Percentiles rank a stretch among this genome's conserved stretches.
Conservation (phyloP, 1,140 invertebrate genomes). For the Anastatus disparis region DNA sequence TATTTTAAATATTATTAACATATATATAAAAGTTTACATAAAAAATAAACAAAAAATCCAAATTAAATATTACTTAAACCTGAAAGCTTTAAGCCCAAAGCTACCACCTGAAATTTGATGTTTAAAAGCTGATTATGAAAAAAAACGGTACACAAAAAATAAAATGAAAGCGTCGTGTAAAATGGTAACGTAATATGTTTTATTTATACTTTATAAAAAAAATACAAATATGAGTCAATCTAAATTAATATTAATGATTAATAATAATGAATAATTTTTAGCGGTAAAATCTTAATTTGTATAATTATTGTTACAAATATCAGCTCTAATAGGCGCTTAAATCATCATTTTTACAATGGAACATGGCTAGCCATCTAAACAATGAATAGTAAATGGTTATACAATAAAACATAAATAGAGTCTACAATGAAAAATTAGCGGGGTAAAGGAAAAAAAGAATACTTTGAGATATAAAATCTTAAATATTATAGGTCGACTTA, state of each 20-base stretch:
- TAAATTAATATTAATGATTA: constrained; percentile 16
- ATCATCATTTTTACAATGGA: background rate
- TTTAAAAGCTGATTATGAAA: background rate
- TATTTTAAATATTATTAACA: too few relatives aligned
- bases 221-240: constrained; percentile 26
- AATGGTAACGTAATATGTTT: constrained; percentile 30
- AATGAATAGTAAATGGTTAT: background rate
- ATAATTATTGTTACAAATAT: background rate
- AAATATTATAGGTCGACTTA: constrained; percentile 14
- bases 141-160: constrained; percentile 26
- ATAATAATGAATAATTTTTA: constrained; percentile 21
- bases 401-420: background rate
- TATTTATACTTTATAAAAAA: constrained; percentile 34
- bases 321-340: background rate
- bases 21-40: background rate
- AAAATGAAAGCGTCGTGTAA: constrained; percentile 11
- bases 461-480: background rate
- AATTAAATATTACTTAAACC: background rate
- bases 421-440: background rate
- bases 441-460: constrained; percentile 11
- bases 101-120: background rate
- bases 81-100: background rate
- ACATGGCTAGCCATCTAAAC: background rate
- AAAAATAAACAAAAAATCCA: background rate
- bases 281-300: background rate